These are phyloP conservation scores for Pristionchus entomophagus DNA, from an alignment of 2,888 invertebrate genomes.

Conservation along the genomic window DNA sequence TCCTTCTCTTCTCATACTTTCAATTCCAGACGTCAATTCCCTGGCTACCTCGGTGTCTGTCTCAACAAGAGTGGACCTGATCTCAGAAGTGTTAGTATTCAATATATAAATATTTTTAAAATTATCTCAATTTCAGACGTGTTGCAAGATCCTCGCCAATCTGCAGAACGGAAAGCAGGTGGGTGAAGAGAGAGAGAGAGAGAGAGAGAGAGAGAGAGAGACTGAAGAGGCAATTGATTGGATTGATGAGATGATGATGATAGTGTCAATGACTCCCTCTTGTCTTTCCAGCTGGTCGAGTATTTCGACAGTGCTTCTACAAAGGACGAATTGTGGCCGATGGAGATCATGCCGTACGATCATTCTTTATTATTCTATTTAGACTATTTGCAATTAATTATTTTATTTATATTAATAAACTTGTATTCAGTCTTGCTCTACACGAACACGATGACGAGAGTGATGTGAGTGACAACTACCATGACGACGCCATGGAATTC, in stretches of 20 bases:
- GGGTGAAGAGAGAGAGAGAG: too few relatives aligned
- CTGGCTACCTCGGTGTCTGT: neutral
- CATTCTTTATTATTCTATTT: too few relatives aligned
- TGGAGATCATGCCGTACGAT: slow-evolving; percentile 46
- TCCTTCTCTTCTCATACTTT: too few relatives aligned
- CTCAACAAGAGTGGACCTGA: neutral
- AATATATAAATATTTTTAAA: too few relatives aligned
- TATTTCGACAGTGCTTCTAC: slow-evolving; percentile 47
- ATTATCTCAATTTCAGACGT: neutral
- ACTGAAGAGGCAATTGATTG: too few relatives aligned
- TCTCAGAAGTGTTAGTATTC: neutral
- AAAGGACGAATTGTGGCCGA: slow-evolving; percentile 45
- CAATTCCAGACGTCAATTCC: slow-evolving; percentile 15
- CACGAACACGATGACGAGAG: slow-evolving; percentile 23
- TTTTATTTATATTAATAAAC: neutral
- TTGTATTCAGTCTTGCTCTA: neutral
- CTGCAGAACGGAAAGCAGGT: slow-evolving; percentile 51
- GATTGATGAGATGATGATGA: too few relatives aligned
- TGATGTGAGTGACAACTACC: neutral
- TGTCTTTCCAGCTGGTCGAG: slow-evolving; percentile 41
- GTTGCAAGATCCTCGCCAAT: slow-evolving; percentile 47
- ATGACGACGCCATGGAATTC: neutral
- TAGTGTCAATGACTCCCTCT: neutral
- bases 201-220: too few relatives aligned
- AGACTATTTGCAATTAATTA: neutral